Conservation (phyloP, 2,888 invertebrate genomes). For the Ecliptopera silaceata region DNA sequence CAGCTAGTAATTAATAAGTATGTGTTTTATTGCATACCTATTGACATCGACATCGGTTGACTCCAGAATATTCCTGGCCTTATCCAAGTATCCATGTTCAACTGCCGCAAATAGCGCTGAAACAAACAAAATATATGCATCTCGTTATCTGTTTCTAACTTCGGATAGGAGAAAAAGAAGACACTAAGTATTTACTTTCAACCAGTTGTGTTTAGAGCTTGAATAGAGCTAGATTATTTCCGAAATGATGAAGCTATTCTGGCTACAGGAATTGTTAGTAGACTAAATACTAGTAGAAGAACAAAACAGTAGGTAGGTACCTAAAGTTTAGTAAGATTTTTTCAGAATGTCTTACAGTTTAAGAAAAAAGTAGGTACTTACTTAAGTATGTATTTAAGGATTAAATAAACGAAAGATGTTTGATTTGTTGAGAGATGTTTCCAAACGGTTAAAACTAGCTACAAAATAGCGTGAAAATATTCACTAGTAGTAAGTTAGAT, state of each 20-base stretch:
- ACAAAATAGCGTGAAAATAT: too few species aligned
- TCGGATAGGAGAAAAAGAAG: conserved; percentile 5
- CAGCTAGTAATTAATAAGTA: neutral
- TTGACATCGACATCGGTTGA: conserved; percentile 97
- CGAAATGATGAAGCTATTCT: neutral
- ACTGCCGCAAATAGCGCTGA: conserved; percentile 97
- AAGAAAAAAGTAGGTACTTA: too few species aligned
- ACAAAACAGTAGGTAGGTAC: neutral
- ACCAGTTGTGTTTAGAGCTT: neutral
- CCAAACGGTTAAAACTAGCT: too few species aligned
- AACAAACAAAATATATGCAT: conserved; percentile 64
- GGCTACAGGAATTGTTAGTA: too few species aligned
- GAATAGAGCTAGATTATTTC: neutral
- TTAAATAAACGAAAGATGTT: too few species aligned
- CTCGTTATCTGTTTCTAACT: neutral
- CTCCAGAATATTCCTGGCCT: conserved; percentile 94
- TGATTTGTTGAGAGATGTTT: too few species aligned
- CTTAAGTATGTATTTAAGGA: too few species aligned
- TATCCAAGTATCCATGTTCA: conserved; percentile 97
- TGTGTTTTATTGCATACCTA: conserved; percentile 84
- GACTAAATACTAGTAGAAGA: neutral
- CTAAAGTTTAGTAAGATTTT: too few species aligned
- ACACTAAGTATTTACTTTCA: conserved; percentile 7
- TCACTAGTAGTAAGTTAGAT: too few species aligned
- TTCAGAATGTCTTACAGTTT: neutral